phyloP scores from a whole-genome alignment of 2,888 invertebrate species.

The Ormyrus nitidulus region DNA sequence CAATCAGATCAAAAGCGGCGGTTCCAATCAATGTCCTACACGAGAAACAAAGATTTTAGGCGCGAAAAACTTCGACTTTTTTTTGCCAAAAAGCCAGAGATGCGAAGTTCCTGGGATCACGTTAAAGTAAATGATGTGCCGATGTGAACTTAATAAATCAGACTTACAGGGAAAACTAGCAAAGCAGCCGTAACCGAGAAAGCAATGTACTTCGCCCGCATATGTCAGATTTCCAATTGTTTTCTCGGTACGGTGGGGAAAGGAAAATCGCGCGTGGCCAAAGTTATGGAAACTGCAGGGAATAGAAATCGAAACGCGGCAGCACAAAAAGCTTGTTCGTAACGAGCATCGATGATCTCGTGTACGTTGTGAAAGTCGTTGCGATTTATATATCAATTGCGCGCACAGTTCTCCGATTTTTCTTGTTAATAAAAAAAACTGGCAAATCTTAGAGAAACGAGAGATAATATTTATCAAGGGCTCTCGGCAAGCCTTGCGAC shows the following conservation, averaged over 20 bases:
- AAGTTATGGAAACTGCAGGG: background rate
- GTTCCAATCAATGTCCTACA: background rate
- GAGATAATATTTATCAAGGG: slow-evolving; percentile 33
- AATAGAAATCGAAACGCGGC: background rate
- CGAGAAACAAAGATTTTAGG: background rate
- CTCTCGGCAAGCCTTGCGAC: slow-evolving; percentile 42
- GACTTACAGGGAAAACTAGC: background rate
- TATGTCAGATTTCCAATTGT: background rate
- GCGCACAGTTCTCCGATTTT: no score
- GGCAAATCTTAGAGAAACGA: background rate
- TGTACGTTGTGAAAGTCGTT: slow-evolving; percentile 6
- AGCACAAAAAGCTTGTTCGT: slow-evolving; percentile 18
- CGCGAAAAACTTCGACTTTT: background rate
- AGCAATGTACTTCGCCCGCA: background rate
- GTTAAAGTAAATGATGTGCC: background rate
- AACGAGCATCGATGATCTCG: slow-evolving; percentile 9
- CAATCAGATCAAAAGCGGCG: background rate
- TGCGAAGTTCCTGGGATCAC: slow-evolving; percentile 23
- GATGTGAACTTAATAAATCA: background rate
- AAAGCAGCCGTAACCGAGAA: background rate
- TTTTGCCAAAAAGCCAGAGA: slow-evolving; percentile 32
- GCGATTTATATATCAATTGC: background rate
- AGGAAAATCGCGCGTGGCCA: background rate
- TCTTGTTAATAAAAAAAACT: no score
- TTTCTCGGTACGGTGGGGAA: background rate